A percentile compares a stretch with the other conserved stretches of the same genome.
phyloP scores from a whole-genome alignment of 2,113 vertebrate genomes.

The Murina feae region DNA sequence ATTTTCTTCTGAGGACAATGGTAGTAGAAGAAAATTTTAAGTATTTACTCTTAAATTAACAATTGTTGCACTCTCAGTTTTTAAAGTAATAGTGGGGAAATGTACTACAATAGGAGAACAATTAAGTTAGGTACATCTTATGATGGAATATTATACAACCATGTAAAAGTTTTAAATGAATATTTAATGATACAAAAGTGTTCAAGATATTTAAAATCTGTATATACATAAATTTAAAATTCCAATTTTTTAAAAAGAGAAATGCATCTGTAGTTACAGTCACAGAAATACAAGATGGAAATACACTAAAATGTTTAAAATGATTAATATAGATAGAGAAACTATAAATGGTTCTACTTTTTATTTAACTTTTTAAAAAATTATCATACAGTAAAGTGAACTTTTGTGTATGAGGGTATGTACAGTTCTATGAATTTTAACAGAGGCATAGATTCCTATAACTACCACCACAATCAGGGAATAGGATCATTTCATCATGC shows the following conservation, averaged over 20 bases:
- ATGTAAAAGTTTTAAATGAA: neutral
- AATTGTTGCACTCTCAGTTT: neutral
- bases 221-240: neutral
- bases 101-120: neutral
- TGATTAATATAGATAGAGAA: neutral
- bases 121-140: neutral
- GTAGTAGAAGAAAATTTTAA: neutral
- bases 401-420: neutral
- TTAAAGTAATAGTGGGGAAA: neutral
- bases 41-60: neutral
- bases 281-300: neutral
- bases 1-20: neutral
- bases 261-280: neutral
- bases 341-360: neutral
- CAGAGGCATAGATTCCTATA: neutral
- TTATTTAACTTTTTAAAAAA: neutral
- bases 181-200: neutral
- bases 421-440: neutral
- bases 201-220: neutral
- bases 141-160: neutral
- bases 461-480: neutral
- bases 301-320: neutral
- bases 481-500: neutral
- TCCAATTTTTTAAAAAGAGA: slow-evolving; percentile 5
- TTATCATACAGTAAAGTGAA: neutral